Percentiles rank a stretch among this genome's conserved stretches.
Conservation (phyloP, 2,113 vertebrate species). For the Menura novaehollandiae region DNA sequence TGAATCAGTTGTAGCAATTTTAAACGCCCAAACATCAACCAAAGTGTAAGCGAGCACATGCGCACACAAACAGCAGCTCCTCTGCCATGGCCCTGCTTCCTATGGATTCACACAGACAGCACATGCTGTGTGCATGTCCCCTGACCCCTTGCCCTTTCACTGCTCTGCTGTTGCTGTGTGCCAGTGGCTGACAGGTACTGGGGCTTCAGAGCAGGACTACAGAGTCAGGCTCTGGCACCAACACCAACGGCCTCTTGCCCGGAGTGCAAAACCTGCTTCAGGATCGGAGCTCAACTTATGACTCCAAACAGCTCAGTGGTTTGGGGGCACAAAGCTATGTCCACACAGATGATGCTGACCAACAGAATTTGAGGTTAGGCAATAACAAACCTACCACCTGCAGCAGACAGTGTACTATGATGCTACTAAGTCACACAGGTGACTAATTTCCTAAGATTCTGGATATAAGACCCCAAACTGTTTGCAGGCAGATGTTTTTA, state of each 20-base stretch:
- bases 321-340: not conserved
- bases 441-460: not conserved
- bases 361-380: not conserved
- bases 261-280: not conserved
- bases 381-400: not conserved
- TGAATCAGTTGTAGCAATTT: not conserved
- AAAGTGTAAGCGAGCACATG: not conserved
- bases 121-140: not conserved
- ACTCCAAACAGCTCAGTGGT: not conserved
- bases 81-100: not conserved
- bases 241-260: not conserved
- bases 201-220: not conserved
- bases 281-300: not conserved
- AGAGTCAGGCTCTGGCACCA: not conserved
- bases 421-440: not conserved
- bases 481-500: not conserved
- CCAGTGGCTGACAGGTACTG: not conserved
- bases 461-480: not conserved
- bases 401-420: not conserved
- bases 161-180: not conserved
- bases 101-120: not conserved
- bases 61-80: not conserved
- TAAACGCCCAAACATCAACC: not conserved
- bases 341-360: fast-evolving
- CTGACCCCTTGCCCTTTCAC: not conserved